These are phyloP conservation scores for Monopis laevigella DNA, from an alignment of 2,888 invertebrate species.

Conservation along the genomic window DNA sequence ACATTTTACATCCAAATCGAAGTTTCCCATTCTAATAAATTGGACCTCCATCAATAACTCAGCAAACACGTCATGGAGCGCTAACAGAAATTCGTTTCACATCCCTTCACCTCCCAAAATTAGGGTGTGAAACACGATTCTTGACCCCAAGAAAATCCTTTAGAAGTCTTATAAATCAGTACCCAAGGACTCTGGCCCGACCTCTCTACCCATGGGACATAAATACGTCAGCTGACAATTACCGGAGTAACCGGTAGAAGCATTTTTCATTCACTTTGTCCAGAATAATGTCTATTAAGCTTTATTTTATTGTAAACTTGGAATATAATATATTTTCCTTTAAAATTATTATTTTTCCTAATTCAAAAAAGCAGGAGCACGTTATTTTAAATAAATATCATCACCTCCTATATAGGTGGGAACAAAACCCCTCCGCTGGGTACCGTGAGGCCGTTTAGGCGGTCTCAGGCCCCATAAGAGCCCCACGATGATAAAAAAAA, in stretches of 20 bases:
- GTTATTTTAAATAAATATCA: neutral
- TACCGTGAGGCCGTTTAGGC: too few species aligned
- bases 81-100: conserved; percentile 1
- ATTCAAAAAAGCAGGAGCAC: neutral
- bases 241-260: conserved; percentile 23
- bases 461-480: too few species aligned
- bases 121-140: neutral
- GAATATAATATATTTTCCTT: too few species aligned
- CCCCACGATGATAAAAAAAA: too few species aligned
- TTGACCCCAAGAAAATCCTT: conserved; percentile 4
- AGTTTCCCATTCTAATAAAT: too few species aligned
- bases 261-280: conserved; percentile 12
- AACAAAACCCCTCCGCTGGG: neutral
- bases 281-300: neutral
- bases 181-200: conserved; percentile 11
- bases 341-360: too few species aligned
- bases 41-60: too few species aligned
- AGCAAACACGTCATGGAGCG: too few species aligned
- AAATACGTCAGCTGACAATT: conserved; percentile 42
- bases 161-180: conserved; percentile 27
- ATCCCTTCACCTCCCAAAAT: neutral
- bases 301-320: too few species aligned
- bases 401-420: neutral
- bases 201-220: conserved; percentile 23
- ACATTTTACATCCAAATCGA: too few species aligned